Evolutionary conservation across 1,140 invertebrate genomes (phyloP).

Genomic region (Calosoma granatense): DNA sequence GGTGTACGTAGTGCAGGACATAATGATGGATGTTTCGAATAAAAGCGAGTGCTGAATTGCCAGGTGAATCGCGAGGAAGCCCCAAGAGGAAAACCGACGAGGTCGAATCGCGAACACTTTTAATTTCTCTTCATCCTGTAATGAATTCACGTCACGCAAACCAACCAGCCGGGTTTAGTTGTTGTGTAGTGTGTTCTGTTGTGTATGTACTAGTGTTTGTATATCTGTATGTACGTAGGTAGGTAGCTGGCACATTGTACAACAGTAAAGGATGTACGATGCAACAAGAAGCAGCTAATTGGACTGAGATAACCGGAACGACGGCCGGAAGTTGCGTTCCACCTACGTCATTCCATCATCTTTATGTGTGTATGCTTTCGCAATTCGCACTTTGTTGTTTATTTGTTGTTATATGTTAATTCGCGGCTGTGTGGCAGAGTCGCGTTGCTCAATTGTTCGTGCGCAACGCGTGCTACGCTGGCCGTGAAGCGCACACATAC

Average conservation of each 20-base stretch:
- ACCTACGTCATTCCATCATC: neutral
- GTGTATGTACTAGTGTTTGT: no score
- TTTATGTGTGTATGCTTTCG: no score
- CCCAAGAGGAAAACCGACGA: neutral
- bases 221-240: no score
- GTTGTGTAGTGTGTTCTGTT: no score
- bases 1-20: neutral
- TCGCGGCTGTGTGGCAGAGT: no score
- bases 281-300: neutral
- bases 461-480: neutral
- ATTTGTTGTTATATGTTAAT: neutral
- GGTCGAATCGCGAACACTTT: neutral
- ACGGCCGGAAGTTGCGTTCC: neutral
- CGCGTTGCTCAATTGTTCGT: neutral
- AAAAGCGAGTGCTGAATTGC: neutral
- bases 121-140: neutral
- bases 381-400: neutral
- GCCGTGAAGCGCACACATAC: neutral
- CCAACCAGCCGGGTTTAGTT: neutral
- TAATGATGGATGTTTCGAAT: neutral
- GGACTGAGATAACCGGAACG: neutral
- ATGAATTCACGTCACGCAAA: conserved; percentile 2
- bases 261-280: no score
- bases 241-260: no score
- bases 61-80: neutral